Evolutionary conservation across 1,140 invertebrate species (phyloP).

Genomic region (Lysiphlebus fabarum): DNA sequence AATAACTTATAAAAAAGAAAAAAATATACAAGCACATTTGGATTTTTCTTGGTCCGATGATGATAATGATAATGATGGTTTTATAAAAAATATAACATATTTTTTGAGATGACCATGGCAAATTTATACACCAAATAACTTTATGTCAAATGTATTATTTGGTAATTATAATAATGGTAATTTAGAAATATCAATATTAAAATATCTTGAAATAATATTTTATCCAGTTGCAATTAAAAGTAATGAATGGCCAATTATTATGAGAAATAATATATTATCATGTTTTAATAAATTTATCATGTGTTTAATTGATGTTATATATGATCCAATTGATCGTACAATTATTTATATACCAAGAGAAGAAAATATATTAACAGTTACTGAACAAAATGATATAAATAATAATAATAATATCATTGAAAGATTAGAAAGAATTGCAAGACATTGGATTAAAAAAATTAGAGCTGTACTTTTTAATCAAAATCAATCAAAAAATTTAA

Average conservation of each 20-base stretch:
- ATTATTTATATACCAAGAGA: conserved; percentile 79
- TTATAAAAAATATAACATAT: conserved; percentile 62
- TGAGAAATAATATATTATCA: conserved; percentile 43
- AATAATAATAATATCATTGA: conserved; percentile 63
- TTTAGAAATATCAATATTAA: conserved; percentile 62
- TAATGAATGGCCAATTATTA: conserved; percentile 60
- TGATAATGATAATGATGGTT: too few species aligned
- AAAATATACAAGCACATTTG: conserved; percentile 52
- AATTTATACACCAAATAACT: conserved; percentile 64
- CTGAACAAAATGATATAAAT: conserved; percentile 9
- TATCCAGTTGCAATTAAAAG: conserved; percentile 64
- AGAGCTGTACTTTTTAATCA: conserved; percentile 61
- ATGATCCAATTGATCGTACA: conserved; percentile 72
- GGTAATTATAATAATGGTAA: conserved; percentile 62
- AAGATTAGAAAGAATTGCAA: conserved; percentile 74
- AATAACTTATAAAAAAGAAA: conserved; percentile 56
- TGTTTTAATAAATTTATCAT: conserved; percentile 74
- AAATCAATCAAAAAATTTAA: too few species aligned
- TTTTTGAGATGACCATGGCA: conserved; percentile 64
- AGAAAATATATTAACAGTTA: conserved; percentile 44
- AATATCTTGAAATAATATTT: conserved; percentile 64
- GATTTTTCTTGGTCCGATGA: conserved; percentile 58
- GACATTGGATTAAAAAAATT: conserved; percentile 81
- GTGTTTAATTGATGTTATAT: conserved; percentile 73
- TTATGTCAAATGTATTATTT: conserved; percentile 66